Conservation (phyloP, 2,797 vertebrate genomes). For the Fringilla coelebs region DNA sequence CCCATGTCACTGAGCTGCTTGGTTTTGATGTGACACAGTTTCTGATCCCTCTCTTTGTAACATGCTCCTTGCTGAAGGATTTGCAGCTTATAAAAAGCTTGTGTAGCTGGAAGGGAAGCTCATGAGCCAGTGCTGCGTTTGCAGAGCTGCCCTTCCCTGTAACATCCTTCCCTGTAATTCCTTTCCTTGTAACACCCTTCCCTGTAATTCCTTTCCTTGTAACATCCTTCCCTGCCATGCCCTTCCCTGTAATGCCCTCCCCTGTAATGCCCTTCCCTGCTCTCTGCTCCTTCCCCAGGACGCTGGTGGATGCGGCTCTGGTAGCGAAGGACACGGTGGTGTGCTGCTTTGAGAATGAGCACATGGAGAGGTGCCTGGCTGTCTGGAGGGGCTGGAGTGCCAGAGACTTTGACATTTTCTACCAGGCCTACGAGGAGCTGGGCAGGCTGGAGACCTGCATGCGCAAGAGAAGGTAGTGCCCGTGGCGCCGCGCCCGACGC, state of each 20-base stretch:
- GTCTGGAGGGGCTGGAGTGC: slow-evolving; percentile 93
- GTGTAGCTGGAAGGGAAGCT: background rate
- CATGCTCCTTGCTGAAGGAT: background rate
- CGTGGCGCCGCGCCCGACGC: slow-evolving; percentile 26
- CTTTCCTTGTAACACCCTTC: too few relatives aligned
- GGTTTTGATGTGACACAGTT: background rate
- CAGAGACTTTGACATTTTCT: slow-evolving; percentile 89
- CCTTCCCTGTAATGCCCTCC: background rate
- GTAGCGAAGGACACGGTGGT: slow-evolving; percentile 89
- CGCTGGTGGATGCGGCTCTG: slow-evolving; percentile 82
- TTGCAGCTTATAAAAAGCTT: background rate
- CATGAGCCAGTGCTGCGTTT: background rate
- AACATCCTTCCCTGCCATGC: too few relatives aligned
- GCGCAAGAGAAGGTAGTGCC: slow-evolving; percentile 87
- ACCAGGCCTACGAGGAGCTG: slow-evolving; percentile 90
- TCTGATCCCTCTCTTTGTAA: background rate
- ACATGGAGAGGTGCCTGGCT: slow-evolving; percentile 86
- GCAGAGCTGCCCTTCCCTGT: background rate
- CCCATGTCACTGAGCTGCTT: background rate
- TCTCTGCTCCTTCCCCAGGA: slow-evolving; percentile 68
- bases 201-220: background rate
- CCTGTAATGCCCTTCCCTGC: background rate
- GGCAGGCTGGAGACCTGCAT: slow-evolving; percentile 84
- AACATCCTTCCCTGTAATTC: background rate
- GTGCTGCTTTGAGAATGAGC: slow-evolving; percentile 85